Base-by-base conservation (phyloP, 2,113 vertebrate genomes). In the Noturus placidus region DNA sequence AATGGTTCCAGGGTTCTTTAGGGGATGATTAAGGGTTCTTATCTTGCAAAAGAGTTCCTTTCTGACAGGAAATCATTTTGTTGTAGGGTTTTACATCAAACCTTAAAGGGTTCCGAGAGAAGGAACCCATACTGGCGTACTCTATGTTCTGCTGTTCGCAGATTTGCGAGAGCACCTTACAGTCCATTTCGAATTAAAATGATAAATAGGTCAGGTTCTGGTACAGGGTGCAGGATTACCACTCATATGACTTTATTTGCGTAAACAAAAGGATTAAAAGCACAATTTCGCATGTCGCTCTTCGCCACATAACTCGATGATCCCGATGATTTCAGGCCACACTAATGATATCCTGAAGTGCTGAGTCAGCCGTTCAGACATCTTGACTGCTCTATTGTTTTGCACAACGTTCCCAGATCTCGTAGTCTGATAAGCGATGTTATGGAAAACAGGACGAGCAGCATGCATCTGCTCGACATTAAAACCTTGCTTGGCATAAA, bases 401-500 rank as follows among this genome's bases (percentile, higher is more conserved):
- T 56, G 42, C 20, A 1, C 5, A 38, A 25, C 56, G 9, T 33
- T 69, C 63, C 65, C 42, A 69, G 65, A 42, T 63, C 84, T 77
- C 7, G 7, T 61, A 30, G 35, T 59, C 33, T 46, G 70, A 79
- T 69, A 65, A 67, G 50, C 17, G n/a, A 14, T 63, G 69, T 76
- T 59, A 38, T 82, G 52, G 54, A 59, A 52, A 78, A 25, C 52
- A 61, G 87, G 46, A 38, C 15, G 54, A 46, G 33, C 20, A 1
- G 22, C 27, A 15, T 27, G 9, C 38, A 15, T 84, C 84, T 78
- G 76, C 89, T 91, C 88, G 83, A 87, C 86, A 83, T 88, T 92
- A 92, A 92, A 94, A 92, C 92, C 89, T 92, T 90, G 85, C 92
- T 91, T 89, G 5, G 59, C 27, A 69, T 61, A 91, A 89, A 93